A percentile compares a stretch with the other conserved stretches of the same genome.
These are phyloP conservation scores for Araneus ventricosus DNA, from an alignment of 1,140 invertebrate species.

Conservation along the genomic window DNA sequence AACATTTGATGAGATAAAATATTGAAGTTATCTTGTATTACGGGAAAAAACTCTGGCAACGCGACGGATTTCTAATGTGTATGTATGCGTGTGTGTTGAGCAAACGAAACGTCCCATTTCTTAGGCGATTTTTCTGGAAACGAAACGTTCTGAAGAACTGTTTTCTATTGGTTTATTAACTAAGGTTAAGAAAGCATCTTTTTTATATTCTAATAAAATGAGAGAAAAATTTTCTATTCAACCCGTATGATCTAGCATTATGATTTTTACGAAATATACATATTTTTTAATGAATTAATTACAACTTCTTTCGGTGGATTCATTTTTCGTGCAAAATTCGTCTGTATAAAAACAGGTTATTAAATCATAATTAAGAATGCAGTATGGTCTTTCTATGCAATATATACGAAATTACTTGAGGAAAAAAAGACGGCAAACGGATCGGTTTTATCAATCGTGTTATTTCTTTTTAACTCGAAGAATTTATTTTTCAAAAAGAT, in stretches of 20 bases:
- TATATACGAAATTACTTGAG: no score
- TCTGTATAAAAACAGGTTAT: no score
- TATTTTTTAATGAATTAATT: no score
- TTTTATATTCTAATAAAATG: background rate
- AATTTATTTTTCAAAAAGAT: no score
- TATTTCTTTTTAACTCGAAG: no score
- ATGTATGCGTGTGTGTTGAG: background rate
- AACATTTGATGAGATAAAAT: background rate
- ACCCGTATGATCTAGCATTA: background rate
- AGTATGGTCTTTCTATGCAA: no score
- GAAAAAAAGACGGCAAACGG: no score
- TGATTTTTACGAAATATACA: background rate
- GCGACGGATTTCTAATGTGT: background rate
- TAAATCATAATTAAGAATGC: no score
- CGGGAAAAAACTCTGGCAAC: background rate
- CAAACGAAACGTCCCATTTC: background rate
- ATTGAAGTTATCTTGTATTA: background rate
- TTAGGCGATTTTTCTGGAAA: background rate
- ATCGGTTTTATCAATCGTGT: no score
- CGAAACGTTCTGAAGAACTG: background rate
- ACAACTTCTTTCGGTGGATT: no score
- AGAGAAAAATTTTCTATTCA: background rate
- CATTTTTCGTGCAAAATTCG: no score
- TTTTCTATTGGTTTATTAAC: background rate
- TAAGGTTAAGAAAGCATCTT: no score